Evolutionary conservation across 2,888 invertebrate species (phyloP).

Genomic region (Listrodromus nycthemerus): DNA sequence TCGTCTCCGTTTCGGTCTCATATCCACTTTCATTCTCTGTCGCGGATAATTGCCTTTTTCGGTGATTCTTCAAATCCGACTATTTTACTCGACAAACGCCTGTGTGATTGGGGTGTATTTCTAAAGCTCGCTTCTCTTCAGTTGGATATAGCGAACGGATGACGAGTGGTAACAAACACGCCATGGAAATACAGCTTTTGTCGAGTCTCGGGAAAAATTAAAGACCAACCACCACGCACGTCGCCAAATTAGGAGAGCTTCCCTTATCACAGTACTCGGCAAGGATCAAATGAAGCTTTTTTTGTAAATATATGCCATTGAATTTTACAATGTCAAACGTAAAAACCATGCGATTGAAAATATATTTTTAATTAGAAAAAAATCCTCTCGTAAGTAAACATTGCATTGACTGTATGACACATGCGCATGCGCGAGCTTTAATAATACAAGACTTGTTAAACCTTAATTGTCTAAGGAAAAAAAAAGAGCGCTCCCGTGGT

Average conservation of each 20-base stretch:
- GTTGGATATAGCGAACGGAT: conserved; percentile 4
- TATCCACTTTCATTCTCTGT: neutral
- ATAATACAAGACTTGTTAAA: neutral
- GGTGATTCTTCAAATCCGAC: conserved; percentile 44
- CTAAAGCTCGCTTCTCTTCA: neutral
- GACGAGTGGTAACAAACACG: neutral
- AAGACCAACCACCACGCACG: neutral
- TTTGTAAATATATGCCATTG: neutral
- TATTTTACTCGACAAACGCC: conserved; percentile 12
- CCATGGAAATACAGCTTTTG: neutral
- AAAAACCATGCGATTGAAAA: too few relatives aligned
- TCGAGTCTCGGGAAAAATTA: conserved; percentile 2
- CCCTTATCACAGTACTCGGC: neutral
- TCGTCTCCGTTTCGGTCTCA: conserved; percentile 4
- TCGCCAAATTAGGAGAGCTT: neutral
- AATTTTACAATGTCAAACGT: neutral
- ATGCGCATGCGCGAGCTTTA: neutral
- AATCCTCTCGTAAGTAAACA: neutral
- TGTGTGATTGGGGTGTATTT: conserved; percentile 4
- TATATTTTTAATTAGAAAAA: too few relatives aligned
- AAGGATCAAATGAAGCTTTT: neutral
- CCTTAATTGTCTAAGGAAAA: neutral
- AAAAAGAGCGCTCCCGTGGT: neutral
- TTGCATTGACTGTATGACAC: neutral
- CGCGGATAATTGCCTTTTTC: conserved; percentile 56